Base-by-base conservation (phyloP, 2,797 vertebrate species). In the Neosalanx taihuensis region DNA sequence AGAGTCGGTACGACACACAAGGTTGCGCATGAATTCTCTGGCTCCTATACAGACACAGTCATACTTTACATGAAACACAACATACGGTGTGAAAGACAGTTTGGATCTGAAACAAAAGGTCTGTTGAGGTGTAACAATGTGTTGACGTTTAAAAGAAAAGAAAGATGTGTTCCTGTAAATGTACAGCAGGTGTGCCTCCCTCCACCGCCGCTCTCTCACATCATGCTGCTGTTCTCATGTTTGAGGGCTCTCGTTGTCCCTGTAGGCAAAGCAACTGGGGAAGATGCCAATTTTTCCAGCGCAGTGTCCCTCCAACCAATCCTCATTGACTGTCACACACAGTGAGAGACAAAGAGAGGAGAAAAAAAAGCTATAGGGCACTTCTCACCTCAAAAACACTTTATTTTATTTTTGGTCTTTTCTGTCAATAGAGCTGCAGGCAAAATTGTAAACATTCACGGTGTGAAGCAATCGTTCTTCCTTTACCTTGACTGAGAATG, bases 271-370 rank as follows among this genome's bases (percentile, higher is more conserved):
- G 89, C 93, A 94, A 57, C 88, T 91, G 26, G 96, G 96, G 81
- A 99, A 97, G 79, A 98, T 96, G 20, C 96, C 95, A 0, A 94
- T 84, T 3, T 74, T 87, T 76, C 96, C 94, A 0, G 90, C 91
- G 31, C 87, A 89, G 83, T 87, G 79, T 73, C 96, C 97, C 83
- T 99, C 97, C 49, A 98, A 84, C 96, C 97, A 98, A 26, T 95
- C 95, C 3, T 94, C 89, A 0, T 97, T 97, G 74, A 98, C 96
- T 97, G 88, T 13, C 64, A 56, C 51, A 56, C 15, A n/a, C 0
- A 49, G 23, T 26, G 35, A 33, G 69, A 18, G 0, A 53, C 4
- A 3, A 71, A 66, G 18, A 37, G 26, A 51, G 64, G 10, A 65
- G 46, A 4, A 18, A 64, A 5, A 26, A 26, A 26, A 26, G 29